Percentiles rank a stretch among this genome's conserved stretches.
phyloP scores from a whole-genome alignment of 2,113 vertebrate genomes.

The Dolichotis patagonum region DNA sequence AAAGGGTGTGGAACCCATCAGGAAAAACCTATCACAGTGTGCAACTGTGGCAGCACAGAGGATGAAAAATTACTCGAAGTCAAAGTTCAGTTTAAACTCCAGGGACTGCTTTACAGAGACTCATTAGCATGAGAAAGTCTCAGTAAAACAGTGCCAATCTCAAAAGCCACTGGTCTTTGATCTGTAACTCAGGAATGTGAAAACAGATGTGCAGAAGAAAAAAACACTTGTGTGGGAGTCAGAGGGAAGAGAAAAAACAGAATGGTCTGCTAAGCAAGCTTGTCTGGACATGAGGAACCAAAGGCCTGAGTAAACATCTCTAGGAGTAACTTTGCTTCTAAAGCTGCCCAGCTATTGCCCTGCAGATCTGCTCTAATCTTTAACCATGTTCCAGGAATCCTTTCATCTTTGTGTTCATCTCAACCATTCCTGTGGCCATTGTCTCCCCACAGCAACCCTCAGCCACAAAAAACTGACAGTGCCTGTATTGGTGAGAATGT shows the following conservation, averaged over 20 bases:
- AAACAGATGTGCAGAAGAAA: neutral
- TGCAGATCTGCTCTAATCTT: neutral
- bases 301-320: neutral
- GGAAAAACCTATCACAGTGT: neutral
- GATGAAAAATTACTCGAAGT: neutral
- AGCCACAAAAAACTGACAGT: neutral
- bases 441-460: neutral
- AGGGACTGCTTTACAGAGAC: neutral
- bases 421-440: neutral
- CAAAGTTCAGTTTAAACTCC: neutral
- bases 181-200: neutral
- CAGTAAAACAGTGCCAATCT: neutral
- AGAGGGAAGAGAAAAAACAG: neutral
- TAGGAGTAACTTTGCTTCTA: neutral
- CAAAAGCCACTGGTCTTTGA: neutral
- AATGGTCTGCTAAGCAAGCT: neutral
- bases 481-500: neutral
- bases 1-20: too few species aligned
- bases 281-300: neutral
- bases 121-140: neutral
- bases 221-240: neutral
- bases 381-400: neutral
- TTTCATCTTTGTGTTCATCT: neutral
- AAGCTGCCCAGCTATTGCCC: neutral
- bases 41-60: neutral